Percentiles rank a stretch among this genome's conserved stretches.
Conservation (phyloP, 2,888 invertebrate genomes). For the Thymelicus sylvestris region DNA sequence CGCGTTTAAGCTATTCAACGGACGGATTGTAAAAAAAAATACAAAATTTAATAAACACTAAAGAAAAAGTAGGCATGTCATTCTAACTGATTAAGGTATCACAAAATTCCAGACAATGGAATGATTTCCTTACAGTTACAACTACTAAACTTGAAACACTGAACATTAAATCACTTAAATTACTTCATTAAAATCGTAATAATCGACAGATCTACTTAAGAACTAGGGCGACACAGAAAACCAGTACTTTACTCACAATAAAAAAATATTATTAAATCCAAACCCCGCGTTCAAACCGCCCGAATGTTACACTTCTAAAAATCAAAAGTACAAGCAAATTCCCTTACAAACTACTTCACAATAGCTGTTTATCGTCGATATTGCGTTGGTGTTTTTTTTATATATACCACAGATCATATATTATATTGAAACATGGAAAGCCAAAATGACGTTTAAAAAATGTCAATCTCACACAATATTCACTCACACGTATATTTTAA, state of each 20-base stretch:
- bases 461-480: not conserved
- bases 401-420: not conserved
- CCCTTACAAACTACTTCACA: slow-evolving; percentile 9
- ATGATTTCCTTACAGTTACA: too few relatives aligned
- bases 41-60: not conserved
- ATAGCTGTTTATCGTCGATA: slow-evolving; percentile 2
- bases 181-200: too few relatives aligned
- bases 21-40: not conserved
- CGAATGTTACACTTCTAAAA: slow-evolving; percentile 38
- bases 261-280: not conserved
- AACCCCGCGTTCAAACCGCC: slow-evolving; percentile 43
- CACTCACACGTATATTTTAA: not conserved
- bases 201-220: too few relatives aligned
- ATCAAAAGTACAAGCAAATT: slow-evolving; percentile 11
- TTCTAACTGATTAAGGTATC: too few relatives aligned
- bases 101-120: too few relatives aligned
- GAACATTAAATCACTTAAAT: too few relatives aligned
- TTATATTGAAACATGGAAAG: not conserved
- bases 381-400: not conserved
- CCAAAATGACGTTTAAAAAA: not conserved
- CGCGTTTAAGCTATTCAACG: not conserved
- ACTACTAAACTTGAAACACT: too few relatives aligned
- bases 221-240: too few relatives aligned
- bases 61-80: too few relatives aligned
- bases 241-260: too few relatives aligned